phyloP scores from a whole-genome alignment of 2,113 vertebrate genomes.

The Tretioscincus oriximinensis region DNA sequence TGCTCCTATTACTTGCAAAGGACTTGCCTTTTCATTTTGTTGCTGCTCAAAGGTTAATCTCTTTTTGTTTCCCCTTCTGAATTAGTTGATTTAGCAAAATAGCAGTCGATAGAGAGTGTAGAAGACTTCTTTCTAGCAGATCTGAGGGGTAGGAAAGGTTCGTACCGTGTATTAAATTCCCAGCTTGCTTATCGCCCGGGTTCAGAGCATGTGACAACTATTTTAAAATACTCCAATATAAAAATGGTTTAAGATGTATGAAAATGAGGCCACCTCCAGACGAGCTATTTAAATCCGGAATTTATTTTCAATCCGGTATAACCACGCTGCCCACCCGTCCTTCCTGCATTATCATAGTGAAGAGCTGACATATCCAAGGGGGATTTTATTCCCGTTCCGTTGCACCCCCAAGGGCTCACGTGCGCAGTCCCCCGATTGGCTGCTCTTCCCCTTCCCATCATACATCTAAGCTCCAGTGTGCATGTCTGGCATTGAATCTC shows the following conservation, averaged over 20 bases:
- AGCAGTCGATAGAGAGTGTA: slow-evolving; percentile 35
- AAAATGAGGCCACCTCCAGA: not conserved
- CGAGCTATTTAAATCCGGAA: no score
- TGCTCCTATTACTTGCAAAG: slow-evolving; percentile 45
- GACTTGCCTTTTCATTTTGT: slow-evolving; percentile 47
- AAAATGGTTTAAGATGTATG: not conserved
- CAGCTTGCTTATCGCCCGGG: not conserved
- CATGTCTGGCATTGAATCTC: no score
- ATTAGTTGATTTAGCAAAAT: slow-evolving; percentile 67
- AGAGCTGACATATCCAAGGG: no score
- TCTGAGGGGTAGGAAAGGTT: slow-evolving; percentile 57
- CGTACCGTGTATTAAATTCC: slow-evolving; percentile 39
- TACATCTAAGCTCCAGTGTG: no score
- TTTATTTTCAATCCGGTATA: no score
- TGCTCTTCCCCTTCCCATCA: no score
- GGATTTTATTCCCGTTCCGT: no score
- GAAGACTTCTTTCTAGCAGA: slow-evolving; percentile 56
- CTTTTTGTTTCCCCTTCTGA: slow-evolving; percentile 54
- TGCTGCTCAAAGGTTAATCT: slow-evolving; percentile 68
- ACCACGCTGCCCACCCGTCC: no score
- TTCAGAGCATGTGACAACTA: not conserved
- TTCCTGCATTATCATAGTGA: no score
- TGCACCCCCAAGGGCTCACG: no score
- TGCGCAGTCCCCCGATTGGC: no score
- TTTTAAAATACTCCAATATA: not conserved